phyloP scores from a whole-genome alignment of 2,113 vertebrate species.

The Gracilinanus agilis region DNA sequence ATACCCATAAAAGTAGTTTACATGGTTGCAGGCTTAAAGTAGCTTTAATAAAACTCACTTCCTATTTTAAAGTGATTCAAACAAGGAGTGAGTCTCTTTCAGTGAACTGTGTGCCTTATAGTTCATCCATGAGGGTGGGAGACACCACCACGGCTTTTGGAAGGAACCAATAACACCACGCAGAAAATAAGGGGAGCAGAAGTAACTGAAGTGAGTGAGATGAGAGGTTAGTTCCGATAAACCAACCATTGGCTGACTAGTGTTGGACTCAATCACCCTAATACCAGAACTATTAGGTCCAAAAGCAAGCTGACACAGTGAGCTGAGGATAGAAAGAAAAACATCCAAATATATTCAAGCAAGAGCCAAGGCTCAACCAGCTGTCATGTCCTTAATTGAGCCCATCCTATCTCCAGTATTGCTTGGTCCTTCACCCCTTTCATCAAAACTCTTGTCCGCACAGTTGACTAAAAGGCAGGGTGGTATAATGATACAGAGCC shows the following conservation, averaged over 20 bases:
- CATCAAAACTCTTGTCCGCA: not conserved
- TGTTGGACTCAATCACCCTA: not conserved
- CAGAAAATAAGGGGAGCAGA: slow-evolving; percentile 44
- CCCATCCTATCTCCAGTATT: not conserved
- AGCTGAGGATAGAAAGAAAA: not conserved
- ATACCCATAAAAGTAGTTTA: not conserved
- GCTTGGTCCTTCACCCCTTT: not conserved
- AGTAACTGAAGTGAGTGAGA: not conserved
- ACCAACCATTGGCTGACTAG: not conserved
- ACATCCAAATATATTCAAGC: not conserved
- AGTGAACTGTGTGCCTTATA: slow-evolving; percentile 96
- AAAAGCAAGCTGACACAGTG: slow-evolving; percentile 23
- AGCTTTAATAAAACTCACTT: slow-evolving; percentile 33
- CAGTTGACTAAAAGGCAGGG: not conserved
- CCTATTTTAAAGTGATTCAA: slow-evolving; percentile 48
- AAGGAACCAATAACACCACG: slow-evolving; percentile 76
- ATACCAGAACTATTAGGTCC: not conserved
- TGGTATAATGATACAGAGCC: accelerated
- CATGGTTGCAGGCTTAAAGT: not conserved
- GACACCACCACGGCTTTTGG: slow-evolving; percentile 54
- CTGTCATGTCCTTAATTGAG: not conserved
- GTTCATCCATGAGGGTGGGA: slow-evolving; percentile 90
- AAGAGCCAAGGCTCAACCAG: not conserved
- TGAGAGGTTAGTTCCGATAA: not conserved
- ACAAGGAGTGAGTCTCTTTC: slow-evolving; percentile 93